phyloP scores from a whole-genome alignment of 2,888 invertebrate genomes.

The Volucella inflata region DNA sequence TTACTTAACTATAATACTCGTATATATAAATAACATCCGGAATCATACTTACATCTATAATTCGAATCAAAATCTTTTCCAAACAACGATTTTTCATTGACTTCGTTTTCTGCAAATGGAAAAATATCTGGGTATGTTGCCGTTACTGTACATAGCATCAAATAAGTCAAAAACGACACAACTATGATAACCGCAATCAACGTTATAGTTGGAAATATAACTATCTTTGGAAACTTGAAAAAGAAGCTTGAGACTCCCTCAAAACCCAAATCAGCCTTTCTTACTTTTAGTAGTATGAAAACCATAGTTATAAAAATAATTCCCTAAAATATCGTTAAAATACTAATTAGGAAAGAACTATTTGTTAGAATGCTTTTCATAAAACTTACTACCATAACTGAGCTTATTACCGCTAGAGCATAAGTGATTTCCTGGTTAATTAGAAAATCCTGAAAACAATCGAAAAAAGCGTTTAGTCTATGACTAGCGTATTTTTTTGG shows the following conservation, averaged over 20 bases:
- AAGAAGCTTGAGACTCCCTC: conserved; percentile 95
- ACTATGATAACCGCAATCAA: conserved; percentile 91
- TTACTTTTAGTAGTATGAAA: conserved; percentile 91
- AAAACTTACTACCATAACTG: conserved; percentile 89
- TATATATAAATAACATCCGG: too few relatives aligned
- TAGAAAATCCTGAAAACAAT: conserved; percentile 89
- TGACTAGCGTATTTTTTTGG: conserved; percentile 86
- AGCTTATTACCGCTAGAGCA: conserved; percentile 93
- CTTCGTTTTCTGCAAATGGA: conserved; percentile 9
- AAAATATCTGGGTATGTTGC: conserved; percentile 88
- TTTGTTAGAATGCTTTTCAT: neutral
- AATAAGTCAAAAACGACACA: conserved; percentile 92
- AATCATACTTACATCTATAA: conserved; percentile 78
- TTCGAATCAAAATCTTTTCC: conserved; percentile 77
- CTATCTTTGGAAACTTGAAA: conserved; percentile 91
- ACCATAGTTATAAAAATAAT: conserved; percentile 89
- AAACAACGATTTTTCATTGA: conserved; percentile 23
- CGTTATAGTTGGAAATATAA: conserved; percentile 93
- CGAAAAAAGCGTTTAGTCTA: conserved; percentile 77
- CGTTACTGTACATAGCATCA: conserved; percentile 91
- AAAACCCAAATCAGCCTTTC: conserved; percentile 92
- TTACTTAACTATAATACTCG: too few relatives aligned
- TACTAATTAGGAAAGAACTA: neutral
- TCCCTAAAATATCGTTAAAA: conserved; percentile 69
- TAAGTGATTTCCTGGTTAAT: conserved; percentile 94